Evolutionary conservation across 2,113 vertebrate genomes (phyloP), one percentile per base, ranked within the genome.

Genomic region (Furnarius figulus): DNA sequence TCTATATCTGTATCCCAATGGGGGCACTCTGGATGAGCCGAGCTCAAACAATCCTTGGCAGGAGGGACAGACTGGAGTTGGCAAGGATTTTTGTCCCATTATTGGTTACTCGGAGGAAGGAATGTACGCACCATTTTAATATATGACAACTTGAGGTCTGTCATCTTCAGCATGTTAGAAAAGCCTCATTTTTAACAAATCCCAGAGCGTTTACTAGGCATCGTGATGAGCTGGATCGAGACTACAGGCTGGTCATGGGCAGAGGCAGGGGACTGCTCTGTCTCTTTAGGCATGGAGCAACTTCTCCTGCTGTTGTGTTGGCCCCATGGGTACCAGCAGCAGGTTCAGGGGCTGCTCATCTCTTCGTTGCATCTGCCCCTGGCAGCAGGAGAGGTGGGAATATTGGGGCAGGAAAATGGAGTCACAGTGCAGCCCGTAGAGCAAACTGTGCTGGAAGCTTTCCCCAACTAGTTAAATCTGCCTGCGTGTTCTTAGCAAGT

Each of bases 1-100:
- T 95, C 95, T 96, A 90, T 94, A 96, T 96, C 93, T 95, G 92
- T 93, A 95, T 96, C 95, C 95, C 95, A 59, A 65, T 70, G 85
- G 96, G 96, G 93, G 92, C 83, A 90, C 83, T 93, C 0, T 2
- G 92, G 83, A 95, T 94, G 92, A 93, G 93, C 79, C 1, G 85
- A 96, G 95, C 90, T 96, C 92, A 72, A 75, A 95, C 96, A 96
- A 94, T 96, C 95, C 90, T 96, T 96, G 95, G 95, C 95, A 97
- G 92, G 56, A 95, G 73, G 79, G 66, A 78, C 28, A 15, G 88
- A 56, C 80, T 86, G 79, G 91, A 96, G 85, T 67, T 97, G 96
- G 96, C 95, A 86, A 68, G 85, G 90, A 77, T 78, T 95, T 90
- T 84, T 90, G 92, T 96, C 95, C 88, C 70, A 14, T 85, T 95